These are phyloP conservation scores for Nycticebus coucang DNA, from an alignment of 2,113 vertebrate species.

Conservation along the genomic window DNA sequence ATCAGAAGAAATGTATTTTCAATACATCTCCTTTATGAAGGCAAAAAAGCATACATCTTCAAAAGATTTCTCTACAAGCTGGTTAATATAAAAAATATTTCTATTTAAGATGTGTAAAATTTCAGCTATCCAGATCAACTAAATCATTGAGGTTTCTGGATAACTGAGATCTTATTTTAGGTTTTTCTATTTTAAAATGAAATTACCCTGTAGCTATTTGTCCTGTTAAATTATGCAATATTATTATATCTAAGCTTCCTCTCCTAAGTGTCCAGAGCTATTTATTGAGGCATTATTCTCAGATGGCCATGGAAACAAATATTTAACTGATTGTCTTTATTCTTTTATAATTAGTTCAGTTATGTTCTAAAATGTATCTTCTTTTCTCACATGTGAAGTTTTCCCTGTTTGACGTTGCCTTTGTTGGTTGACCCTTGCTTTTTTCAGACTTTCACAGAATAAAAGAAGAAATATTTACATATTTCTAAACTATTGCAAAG, in stretches of 20 bases:
- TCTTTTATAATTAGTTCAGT: conserved; percentile 36
- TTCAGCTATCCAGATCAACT: conserved; percentile 44
- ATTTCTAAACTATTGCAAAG: conserved; percentile 20
- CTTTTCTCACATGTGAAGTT: conserved; percentile 35
- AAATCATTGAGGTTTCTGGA: conserved; percentile 48
- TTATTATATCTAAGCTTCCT: conserved; percentile 57
- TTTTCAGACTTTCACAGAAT: conserved; percentile 38
- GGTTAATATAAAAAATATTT: not conserved
- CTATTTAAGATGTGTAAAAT: conserved; percentile 27
- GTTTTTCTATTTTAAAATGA: conserved; percentile 63
- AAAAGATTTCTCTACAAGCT: conserved; percentile 35
- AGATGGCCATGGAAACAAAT: not conserved
- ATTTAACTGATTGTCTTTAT: conserved; percentile 47
- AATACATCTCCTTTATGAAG: conserved; percentile 46
- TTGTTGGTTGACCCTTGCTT: conserved; percentile 14
- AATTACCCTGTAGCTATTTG: conserved; percentile 50
- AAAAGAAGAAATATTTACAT: conserved; percentile 50
- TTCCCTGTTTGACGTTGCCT: not conserved
- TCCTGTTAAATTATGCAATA: conserved; percentile 65
- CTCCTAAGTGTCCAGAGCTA: conserved; percentile 47
- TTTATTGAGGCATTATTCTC: conserved; percentile 58
- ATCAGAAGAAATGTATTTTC: not conserved
- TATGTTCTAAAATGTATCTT: conserved; percentile 49
- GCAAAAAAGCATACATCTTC: not conserved
- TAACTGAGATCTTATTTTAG: conserved; percentile 52